These are phyloP conservation scores for Pseudomyrmex dendroicus DNA, from an alignment of 1,140 invertebrate species.

Conservation along the genomic window DNA sequence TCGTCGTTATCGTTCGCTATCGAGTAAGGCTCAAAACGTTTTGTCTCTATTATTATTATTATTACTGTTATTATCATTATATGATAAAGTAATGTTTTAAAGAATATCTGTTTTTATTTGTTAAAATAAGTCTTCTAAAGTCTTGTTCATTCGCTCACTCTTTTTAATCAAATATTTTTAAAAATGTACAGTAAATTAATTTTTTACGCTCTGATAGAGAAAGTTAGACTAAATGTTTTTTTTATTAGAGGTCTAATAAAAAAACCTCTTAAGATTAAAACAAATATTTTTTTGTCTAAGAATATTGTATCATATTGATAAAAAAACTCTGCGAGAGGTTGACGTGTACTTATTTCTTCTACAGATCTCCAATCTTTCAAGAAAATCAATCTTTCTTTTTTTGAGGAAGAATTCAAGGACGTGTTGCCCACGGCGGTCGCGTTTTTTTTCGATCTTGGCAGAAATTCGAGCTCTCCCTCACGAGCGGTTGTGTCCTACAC, in stretches of 20 bases:
- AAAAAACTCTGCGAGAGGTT: neutral
- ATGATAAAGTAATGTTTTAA: too few species aligned
- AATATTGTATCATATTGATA: neutral
- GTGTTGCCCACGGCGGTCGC: slow-evolving; percentile 55
- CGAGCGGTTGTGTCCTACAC: slow-evolving; percentile 52
- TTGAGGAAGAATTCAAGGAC: slow-evolving; percentile 46
- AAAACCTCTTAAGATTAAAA: too few species aligned
- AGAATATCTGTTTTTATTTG: neutral
- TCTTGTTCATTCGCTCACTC: neutral
- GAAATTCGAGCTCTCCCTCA: slow-evolving; percentile 76
- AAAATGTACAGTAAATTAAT: too few species aligned
- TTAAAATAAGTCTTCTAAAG: too few species aligned
- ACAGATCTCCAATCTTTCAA: slow-evolving; percentile 1
- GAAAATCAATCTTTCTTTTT: slow-evolving; percentile 11
- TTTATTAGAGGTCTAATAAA: neutral
- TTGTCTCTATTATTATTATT: neutral
- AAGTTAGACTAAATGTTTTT: neutral
- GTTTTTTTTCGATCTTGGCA: slow-evolving; percentile 66
- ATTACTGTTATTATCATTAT: too few species aligned
- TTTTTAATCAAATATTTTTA: neutral
- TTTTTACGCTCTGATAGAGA: too few species aligned
- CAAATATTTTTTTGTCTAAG: neutral
- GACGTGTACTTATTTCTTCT: slow-evolving; percentile 19
- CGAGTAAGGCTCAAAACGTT: neutral
- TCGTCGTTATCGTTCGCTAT: neutral